Evolutionary conservation across 2,113 vertebrate species (phyloP), one percentile per base, ranked within the genome.

Genomic region (Clarias magur): DNA sequence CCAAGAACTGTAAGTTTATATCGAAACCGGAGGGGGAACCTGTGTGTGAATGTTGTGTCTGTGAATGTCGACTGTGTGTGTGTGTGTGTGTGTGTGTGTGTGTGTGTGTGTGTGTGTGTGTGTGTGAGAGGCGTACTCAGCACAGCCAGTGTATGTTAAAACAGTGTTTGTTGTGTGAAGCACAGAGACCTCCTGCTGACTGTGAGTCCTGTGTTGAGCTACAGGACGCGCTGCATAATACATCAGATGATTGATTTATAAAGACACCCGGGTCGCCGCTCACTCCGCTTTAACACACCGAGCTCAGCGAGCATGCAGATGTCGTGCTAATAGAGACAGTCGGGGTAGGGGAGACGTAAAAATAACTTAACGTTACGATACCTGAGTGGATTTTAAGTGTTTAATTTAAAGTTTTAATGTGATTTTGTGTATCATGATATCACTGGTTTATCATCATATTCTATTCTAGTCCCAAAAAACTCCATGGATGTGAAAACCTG

Each of bases 201-300:
- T 60, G 48, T 27, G 63, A 30, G 80, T n/a, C 85, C 21, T 63
- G 80, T 59, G 67, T 10, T 5, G 34, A 82, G 60, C 86, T 23
- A 38, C 59, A 72, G 80, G 68, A 82, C 42, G 13, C 75, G n/a
- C 72, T 82, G 70, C 67, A 75, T 87, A 87, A 87, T 75, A 63
- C 56, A 86, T 82, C 67, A 75, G 23, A 48, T 83, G 86, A 83
- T 87, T 87, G 86, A 82, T 87, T 76, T 53, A 65, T 65, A 73
- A 63, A 72, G 68, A 82, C 86, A 63, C 70, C 70, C n/a, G 80
- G 57, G 56, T 10, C 11, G 42, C 68, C 4, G 34, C 19, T 80
- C 79, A 4, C 79, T 60, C 30, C 38, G 78, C 78, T 80, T 30
- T 60, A 34, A 80, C 56, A 30, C 56, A 34, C 78, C 11, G 11